Evolutionary conservation across 92 coral and sea anemone species (phyloP), one percentile per base, ranked within the genome.

Genomic region (Muricea muricata): DNA sequence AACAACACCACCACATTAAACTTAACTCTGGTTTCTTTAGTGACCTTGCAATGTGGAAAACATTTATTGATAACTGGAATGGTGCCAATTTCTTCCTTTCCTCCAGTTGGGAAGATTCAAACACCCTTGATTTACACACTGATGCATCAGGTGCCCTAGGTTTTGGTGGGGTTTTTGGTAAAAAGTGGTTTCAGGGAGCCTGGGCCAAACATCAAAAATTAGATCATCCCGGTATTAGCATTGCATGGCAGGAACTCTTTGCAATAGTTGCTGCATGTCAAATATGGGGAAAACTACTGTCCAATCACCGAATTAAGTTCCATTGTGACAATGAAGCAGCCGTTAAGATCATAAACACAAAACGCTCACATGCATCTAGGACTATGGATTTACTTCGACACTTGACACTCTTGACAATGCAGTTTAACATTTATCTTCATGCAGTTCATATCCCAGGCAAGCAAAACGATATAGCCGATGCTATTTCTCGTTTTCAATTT

Each of bases 91-190:
- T 87, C 73, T 88, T 88, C 71, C 21, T 91, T 63, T 41, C 87
- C 8, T 48, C 92, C 31, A 4, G 48, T 13, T 73, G 89, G 86
- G 56, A 74, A 17, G 47, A 68, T 20, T 88, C 89, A 7, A 70
- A 71, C 47, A 35, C 69, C 39, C 56, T 82, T n/a, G 58, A 25
- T 7, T 88, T 92, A 8, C 61, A 75, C 39, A 88, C 94, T 24
- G 94, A 91, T 81, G 94, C 94, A 78, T 80, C 94, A 6, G 88
- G 92, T 7, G 66, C 90, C 1, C 18, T 88, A 7, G 91, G 94
- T 26, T 84, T 23, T 67, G 90, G 92, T 55, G 90, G 94, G 3
- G 81, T 67, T 50, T 79, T 88, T 29, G 84, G 87, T 11, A 15
- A 42, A 24, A 65, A 92, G 28, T 92, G 94, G 94, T 89, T 92